Evolutionary conservation across 2,888 invertebrate species (phyloP).

Genomic region (Andrena praecox): DNA sequence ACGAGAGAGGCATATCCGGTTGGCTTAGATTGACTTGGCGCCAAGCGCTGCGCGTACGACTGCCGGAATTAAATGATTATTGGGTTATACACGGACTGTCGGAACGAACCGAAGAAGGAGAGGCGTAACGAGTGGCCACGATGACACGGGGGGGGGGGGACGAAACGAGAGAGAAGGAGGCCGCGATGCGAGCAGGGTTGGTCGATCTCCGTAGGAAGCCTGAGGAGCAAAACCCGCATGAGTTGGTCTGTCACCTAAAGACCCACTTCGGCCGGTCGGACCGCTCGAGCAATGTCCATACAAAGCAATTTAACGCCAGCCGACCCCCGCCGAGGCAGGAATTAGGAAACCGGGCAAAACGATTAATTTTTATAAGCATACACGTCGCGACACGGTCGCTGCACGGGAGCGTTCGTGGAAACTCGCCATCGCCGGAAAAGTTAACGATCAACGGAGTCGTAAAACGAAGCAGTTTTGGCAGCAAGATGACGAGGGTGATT

Average conservation of each 20-base stretch:
- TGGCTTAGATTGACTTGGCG: conserved; percentile 85
- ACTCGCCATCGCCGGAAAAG: conserved; percentile 55
- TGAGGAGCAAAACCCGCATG: conserved; percentile 64
- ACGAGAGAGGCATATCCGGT: conserved; percentile 84
- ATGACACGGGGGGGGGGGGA: conserved; percentile 37
- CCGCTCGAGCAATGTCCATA: conserved; percentile 70
- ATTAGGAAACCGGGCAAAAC: conserved; percentile 80
- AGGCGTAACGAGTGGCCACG: conserved; percentile 26
- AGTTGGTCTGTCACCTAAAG: conserved; percentile 61
- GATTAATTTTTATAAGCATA: conserved; percentile 79
- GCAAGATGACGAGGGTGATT: conserved; percentile 32
- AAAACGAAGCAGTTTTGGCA: conserved; percentile 32
- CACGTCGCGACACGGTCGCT: conserved; percentile 47
- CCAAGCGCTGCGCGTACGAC: conserved; percentile 83
- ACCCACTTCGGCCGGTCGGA: conserved; percentile 57
- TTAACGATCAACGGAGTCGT: conserved; percentile 49
- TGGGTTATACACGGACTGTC: conserved; percentile 80
- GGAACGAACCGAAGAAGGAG: conserved; percentile 55
- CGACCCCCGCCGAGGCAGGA: conserved; percentile 68
- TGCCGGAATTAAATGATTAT: conserved; percentile 84
- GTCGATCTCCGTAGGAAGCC: conserved; percentile 54
- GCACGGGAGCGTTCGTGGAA: conserved; percentile 43
- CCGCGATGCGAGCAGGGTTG: conserved; percentile 15
- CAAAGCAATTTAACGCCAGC: conserved; percentile 74
- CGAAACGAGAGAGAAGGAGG: conserved; percentile 10